Conservation (phyloP, 2,113 vertebrate genomes). For the Rhinoderma darwinii region DNA sequence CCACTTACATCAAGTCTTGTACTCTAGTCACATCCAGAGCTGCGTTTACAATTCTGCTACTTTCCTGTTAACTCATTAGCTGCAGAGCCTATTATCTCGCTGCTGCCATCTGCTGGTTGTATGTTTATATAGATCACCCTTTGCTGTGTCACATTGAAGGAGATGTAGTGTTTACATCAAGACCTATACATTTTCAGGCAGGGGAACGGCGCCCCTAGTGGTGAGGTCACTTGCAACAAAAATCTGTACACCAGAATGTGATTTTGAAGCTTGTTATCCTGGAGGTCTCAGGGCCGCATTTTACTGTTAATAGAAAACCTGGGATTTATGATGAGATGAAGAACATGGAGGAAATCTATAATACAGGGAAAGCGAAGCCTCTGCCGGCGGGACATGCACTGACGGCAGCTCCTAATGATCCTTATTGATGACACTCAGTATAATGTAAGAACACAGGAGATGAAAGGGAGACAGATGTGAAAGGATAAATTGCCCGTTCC, state of each 20-base stretch:
- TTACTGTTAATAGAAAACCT: not conserved
- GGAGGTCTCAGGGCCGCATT: not conserved
- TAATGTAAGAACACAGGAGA: not conserved
- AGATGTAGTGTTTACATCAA: not conserved
- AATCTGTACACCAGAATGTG: too few species aligned
- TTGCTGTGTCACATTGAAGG: not conserved
- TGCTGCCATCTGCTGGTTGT: too few species aligned
- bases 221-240: too few species aligned
- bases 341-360: not conserved
- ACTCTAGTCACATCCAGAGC: not conserved
- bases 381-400: not conserved
- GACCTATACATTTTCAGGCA: not conserved
- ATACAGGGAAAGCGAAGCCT: not conserved
- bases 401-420: not conserved
- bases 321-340: too few species aligned
- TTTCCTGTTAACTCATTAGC: not conserved
- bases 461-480: not conserved
- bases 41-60: not conserved
- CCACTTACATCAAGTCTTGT: too few species aligned
- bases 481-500: not conserved
- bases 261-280: too few species aligned
- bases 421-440: slow-evolving; percentile 2
- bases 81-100: too few species aligned
- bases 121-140: too few species aligned
- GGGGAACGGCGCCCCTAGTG: not conserved